phyloP scores from a whole-genome alignment of 1,140 invertebrate genomes.

The Lasioglossum baleicum region DNA sequence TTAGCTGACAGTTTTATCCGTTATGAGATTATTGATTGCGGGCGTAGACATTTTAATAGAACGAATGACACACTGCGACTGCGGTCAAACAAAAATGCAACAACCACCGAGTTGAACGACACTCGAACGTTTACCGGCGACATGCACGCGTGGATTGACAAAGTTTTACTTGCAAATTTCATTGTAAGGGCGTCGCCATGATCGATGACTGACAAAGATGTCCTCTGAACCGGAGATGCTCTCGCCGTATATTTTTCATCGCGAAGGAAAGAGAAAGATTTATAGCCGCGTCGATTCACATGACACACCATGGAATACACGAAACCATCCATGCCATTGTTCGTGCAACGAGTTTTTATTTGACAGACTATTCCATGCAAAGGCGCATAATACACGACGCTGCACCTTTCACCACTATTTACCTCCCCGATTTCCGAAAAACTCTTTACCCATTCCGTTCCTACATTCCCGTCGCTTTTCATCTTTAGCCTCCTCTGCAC shows the following conservation, averaged over 20 bases:
- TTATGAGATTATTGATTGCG: background rate
- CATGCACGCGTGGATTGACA: too few relatives aligned
- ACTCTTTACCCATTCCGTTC: background rate
- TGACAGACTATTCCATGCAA: slow-evolving; percentile 63
- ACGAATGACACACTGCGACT: background rate
- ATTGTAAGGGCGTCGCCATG: slow-evolving; percentile 23
- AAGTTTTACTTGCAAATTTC: slow-evolving; percentile 39
- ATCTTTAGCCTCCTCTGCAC: background rate
- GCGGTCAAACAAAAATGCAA: background rate
- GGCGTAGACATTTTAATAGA: background rate
- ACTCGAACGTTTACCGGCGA: background rate
- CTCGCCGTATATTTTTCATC: slow-evolving; percentile 20
- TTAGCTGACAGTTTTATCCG: too few relatives aligned
- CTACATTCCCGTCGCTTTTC: background rate
- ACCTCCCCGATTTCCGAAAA: background rate
- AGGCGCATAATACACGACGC: slow-evolving; percentile 54
- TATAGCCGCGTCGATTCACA: slow-evolving; percentile 44
- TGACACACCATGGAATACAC: slow-evolving; percentile 33
- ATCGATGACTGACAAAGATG: slow-evolving; percentile 53
- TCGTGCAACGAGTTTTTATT: slow-evolving; percentile 57
- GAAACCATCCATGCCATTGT: slow-evolving; percentile 22
- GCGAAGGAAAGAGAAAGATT: slow-evolving; percentile 42
- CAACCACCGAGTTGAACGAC: background rate
- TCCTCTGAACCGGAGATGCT: slow-evolving; percentile 41
- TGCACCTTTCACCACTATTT: slow-evolving; percentile 26